A percentile compares a stretch with the other conserved stretches of the same genome.
These are phyloP conservation scores for Echiichthys vipera DNA, from an alignment of 2,797 vertebrate species.

Conservation along the genomic window DNA sequence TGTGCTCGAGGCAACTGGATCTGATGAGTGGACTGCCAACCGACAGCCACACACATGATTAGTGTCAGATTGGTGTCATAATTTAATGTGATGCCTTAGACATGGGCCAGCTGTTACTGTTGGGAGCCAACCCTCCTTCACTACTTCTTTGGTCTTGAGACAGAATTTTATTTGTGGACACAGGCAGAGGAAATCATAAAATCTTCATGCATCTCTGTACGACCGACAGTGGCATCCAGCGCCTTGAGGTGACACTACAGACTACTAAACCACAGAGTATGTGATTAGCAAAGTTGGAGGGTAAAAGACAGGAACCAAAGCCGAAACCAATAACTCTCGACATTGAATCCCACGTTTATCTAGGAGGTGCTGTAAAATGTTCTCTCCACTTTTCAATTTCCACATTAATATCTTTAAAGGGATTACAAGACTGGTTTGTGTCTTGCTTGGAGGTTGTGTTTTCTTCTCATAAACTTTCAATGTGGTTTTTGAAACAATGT, in stretches of 20 bases:
- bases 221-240: neutral
- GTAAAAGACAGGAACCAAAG: slow-evolving; percentile 42
- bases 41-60: slow-evolving; percentile 62
- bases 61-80: slow-evolving; percentile 64
- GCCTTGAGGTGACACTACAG: slow-evolving; percentile 13
- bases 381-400: slow-evolving; percentile 52
- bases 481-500: slow-evolving; percentile 15
- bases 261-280: slow-evolving; percentile 42
- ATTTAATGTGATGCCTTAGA: slow-evolving; percentile 57
- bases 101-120: slow-evolving; percentile 63
- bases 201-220: slow-evolving; percentile 14
- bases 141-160: slow-evolving; percentile 32
- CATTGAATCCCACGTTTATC: slow-evolving; percentile 57
- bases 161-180: slow-evolving; percentile 39
- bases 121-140: slow-evolving; percentile 35
- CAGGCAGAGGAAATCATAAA: slow-evolving; percentile 28
- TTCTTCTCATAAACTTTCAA: slow-evolving; percentile 8
- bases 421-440: slow-evolving; percentile 33
- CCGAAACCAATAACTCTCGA: slow-evolving; percentile 61
- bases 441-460: slow-evolving; percentile 7
- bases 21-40: slow-evolving; percentile 55
- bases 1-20: slow-evolving; percentile 36
- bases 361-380: slow-evolving; percentile 51
- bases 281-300: slow-evolving; percentile 34
- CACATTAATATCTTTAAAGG: slow-evolving; percentile 52